Evolutionary conservation across 2,113 vertebrate species (phyloP).

Genomic region (Echinops telfairi): DNA sequence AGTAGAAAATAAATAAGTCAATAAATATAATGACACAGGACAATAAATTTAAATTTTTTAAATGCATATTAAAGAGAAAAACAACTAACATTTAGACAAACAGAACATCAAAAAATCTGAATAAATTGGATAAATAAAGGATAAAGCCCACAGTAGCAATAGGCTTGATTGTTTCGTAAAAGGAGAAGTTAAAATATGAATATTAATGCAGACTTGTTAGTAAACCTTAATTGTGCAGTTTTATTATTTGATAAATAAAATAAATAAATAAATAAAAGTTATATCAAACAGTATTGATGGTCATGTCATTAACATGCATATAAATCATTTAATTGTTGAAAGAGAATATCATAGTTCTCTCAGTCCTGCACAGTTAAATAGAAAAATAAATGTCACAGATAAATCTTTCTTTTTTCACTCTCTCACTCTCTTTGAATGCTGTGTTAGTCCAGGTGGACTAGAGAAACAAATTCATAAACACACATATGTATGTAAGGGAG

Average conservation of each 20-base stretch:
- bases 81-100: not conserved
- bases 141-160: not conserved
- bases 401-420: no score
- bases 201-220: not conserved
- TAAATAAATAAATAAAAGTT: not conserved
- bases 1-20: not conserved
- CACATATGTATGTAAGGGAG: no score
- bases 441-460: no score
- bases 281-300: not conserved
- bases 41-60: constrained; percentile 12
- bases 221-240: no score
- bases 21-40: not conserved
- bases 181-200: no score
- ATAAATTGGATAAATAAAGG: not conserved
- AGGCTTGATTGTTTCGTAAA: not conserved
- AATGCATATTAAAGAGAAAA: not conserved
- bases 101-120: not conserved
- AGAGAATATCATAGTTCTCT: no score
- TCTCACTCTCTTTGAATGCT: no score
- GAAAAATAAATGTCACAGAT: no score
- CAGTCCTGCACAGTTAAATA: no score
- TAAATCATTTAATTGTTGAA: no score
- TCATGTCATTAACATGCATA: no score
- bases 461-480: no score
- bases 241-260: not conserved